phyloP scores from a whole-genome alignment of 2,113 vertebrate genomes.

The Haemorhous mexicanus region DNA sequence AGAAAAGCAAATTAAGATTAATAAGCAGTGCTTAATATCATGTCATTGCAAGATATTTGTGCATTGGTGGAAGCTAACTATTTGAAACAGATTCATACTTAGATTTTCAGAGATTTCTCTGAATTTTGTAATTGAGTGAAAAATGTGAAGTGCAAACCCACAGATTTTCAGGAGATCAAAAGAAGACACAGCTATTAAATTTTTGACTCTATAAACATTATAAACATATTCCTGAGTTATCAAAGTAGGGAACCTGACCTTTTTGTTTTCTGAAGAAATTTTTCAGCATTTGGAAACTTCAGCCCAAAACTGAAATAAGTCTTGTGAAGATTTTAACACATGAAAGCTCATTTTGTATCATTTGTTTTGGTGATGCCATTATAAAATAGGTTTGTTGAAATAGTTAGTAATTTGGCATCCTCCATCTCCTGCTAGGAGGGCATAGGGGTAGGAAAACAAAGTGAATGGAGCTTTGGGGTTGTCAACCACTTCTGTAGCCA shows the following conservation, averaged over 20 bases:
- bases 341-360: neutral
- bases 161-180: neutral
- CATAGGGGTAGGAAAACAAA: neutral
- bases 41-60: neutral
- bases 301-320: neutral
- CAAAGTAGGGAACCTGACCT: neutral
- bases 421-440: neutral
- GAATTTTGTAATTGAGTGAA: neutral
- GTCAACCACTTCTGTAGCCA: neutral
- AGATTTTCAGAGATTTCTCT: neutral
- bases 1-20: neutral
- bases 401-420: neutral
- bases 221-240: neutral
- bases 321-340: neutral
- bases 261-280: neutral
- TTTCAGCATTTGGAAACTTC: neutral
- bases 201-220: neutral
- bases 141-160: neutral
- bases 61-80: neutral
- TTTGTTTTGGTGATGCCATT: neutral
- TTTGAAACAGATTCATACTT: neutral
- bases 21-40: neutral
- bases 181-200: neutral
- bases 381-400: neutral
- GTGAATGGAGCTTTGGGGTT: neutral